These are phyloP conservation scores for Ophraella communa DNA, from an alignment of 2,888 invertebrate species.

Conservation along the genomic window DNA sequence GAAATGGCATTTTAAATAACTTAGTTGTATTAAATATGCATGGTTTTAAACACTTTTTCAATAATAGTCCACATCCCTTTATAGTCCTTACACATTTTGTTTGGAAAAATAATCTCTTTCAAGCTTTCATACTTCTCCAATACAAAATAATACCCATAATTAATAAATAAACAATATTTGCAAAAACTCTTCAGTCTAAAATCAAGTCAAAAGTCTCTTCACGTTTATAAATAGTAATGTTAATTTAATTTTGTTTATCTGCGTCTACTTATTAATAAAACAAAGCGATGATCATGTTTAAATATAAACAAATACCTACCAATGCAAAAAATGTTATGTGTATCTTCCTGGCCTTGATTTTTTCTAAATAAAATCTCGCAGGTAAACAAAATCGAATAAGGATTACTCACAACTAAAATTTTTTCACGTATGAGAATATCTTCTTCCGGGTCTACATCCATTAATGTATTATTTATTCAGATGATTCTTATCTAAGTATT, in stretches of 20 bases:
- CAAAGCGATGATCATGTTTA: slow-evolving; percentile 3
- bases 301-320: slow-evolving; percentile 4
- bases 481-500: neutral
- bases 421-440: neutral
- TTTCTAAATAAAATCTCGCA: too few species aligned
- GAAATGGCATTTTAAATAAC: too few species aligned
- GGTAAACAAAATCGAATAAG: neutral
- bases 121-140: too few species aligned
- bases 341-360: slow-evolving; percentile 17
- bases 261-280: neutral
- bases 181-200: too few species aligned
- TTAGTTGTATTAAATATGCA: too few species aligned
- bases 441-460: slow-evolving; percentile 4
- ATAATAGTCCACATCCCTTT: too few species aligned
- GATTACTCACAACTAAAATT: slow-evolving; percentile 13
- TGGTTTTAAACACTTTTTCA: too few species aligned
- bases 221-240: neutral
- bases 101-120: too few species aligned
- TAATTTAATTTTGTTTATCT: neutral
- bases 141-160: too few species aligned
- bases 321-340: slow-evolving; percentile 4
- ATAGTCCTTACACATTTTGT: too few species aligned
- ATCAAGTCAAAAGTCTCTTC: too few species aligned
- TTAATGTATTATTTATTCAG: neutral
- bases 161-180: too few species aligned